phyloP scores from a whole-genome alignment of 2,888 invertebrate species.

The Adelognathus sp. region DNA sequence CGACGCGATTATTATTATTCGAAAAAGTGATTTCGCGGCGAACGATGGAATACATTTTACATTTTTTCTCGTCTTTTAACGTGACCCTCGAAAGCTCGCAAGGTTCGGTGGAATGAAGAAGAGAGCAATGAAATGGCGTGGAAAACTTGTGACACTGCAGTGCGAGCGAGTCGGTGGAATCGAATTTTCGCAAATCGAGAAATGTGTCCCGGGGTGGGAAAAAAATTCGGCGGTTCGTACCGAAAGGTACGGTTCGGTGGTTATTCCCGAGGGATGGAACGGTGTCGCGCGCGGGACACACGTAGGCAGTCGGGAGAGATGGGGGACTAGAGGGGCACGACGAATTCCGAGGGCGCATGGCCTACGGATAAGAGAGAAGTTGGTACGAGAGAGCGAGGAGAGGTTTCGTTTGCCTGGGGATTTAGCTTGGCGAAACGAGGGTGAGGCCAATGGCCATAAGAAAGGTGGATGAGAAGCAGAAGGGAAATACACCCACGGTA shows the following conservation, averaged over 20 bases:
- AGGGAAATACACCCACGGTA: background rate
- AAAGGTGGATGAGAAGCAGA: background rate
- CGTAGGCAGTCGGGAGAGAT: background rate
- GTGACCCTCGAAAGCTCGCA: no score
- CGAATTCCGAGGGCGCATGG: conserved; percentile 28
- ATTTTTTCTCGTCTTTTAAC: no score
- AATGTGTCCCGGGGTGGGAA: background rate
- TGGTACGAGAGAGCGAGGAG: background rate
- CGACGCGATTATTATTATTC: no score
- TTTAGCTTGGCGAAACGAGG: conserved; percentile 28
- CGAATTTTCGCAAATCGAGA: background rate
- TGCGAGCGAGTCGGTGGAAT: background rate
- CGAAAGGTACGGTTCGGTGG: background rate
- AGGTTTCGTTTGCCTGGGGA: conserved; percentile 30
- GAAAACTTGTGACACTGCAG: background rate
- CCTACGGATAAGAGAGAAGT: conserved; percentile 13
- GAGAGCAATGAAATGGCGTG: background rate
- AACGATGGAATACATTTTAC: no score
- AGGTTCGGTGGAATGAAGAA: no score
- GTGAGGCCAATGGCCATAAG: conserved; percentile 27
- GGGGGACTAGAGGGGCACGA: background rate
- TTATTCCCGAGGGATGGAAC: background rate
- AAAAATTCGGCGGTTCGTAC: background rate
- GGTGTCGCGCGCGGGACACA: background rate
- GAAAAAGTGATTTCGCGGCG: no score